Base-by-base conservation (phyloP, 2,888 invertebrate genomes). In the Hydraecia micacea region DNA sequence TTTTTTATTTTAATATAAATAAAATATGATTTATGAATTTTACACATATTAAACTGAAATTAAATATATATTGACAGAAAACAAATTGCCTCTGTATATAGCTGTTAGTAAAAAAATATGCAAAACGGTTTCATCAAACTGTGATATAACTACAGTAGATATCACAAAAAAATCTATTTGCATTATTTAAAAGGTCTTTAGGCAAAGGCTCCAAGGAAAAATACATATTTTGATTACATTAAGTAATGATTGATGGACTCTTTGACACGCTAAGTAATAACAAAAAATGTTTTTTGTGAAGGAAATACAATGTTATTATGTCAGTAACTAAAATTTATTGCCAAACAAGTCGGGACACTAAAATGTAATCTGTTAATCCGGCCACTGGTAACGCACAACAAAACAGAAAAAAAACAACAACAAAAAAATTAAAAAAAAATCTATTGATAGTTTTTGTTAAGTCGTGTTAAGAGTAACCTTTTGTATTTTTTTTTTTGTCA, bases 401-500 rank as follows among this genome's bases (percentile, higher is more conserved):
- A 5, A 55, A 55, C 0, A 46, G 36, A 58, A 68, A 42, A 63
- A 36, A 7, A 28, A n/a, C n/a, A 25, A 68, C 0, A 11, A 39
- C 15, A 46, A 46, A 73, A 71, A 32, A 6, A 32, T 2, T 25
- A 8, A 25, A 62, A 58, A 73, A 72, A 71, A 25, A 39, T 21
- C 36, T 36, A 36, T 71, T 25, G 42, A 77, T 39, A 63, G 58
- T 82, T 87, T 84, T 86, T 86, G 77, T 74, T 58, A 68, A 28
- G 69, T 70, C 81, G 81, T 82, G 86, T 84, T 81, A 79, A 87
- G 84, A 86, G 80, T 85, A 80, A 85, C 84, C 87, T 89, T 89
- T 85, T 83, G 55, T 81, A 73, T 85, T 91, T 91, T 91, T 91
- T 91, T 91, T 90, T 83, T 84, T 62, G 77, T 72, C 77, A 83